A percentile compares a stretch with the other conserved stretches of the same genome.
These are phyloP conservation scores for Xestia c-nigrum DNA, from an alignment of 2,888 invertebrate genomes.

Conservation along the genomic window DNA sequence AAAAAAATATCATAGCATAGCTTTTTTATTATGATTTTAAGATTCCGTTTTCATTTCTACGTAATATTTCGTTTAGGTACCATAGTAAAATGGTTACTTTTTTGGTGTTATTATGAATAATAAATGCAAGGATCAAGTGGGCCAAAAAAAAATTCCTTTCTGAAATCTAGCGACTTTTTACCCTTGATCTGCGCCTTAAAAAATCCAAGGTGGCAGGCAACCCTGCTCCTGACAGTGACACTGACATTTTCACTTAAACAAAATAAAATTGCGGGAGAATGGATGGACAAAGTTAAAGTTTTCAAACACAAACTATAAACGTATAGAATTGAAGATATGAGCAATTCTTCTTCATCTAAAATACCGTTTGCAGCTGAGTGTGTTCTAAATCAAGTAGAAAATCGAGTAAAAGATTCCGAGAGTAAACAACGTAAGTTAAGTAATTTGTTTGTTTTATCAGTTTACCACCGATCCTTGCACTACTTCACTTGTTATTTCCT, in stretches of 20 bases:
- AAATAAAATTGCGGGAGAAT: slow-evolving; percentile 5
- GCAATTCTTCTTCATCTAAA: slow-evolving; percentile 60
- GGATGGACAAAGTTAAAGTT: background rate
- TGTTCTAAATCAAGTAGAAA: slow-evolving; percentile 73
- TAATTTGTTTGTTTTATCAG: slow-evolving; percentile 15
- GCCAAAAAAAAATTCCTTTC: too few relatives aligned
- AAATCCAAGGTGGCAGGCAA: too few relatives aligned
- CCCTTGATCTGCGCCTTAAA: too few relatives aligned
- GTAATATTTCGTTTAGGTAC: too few relatives aligned
- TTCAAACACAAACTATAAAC: background rate
- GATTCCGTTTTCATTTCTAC: too few relatives aligned
- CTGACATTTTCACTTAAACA: background rate
- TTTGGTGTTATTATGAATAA: too few relatives aligned
- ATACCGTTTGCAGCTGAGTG: slow-evolving; percentile 71
- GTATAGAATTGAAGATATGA: slow-evolving; percentile 54
- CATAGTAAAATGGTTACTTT: too few relatives aligned
- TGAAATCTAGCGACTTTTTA: too few relatives aligned
- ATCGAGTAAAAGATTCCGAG: slow-evolving; percentile 62
- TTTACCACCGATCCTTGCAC: background rate
- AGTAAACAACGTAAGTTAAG: slow-evolving; percentile 67
- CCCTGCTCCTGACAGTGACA: background rate
- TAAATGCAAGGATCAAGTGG: too few relatives aligned
- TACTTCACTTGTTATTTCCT: background rate
- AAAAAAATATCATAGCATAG: too few relatives aligned
- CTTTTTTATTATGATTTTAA: too few relatives aligned